phyloP scores from a whole-genome alignment of 2,113 vertebrate genomes.

The Cheirogaleus medius region DNA sequence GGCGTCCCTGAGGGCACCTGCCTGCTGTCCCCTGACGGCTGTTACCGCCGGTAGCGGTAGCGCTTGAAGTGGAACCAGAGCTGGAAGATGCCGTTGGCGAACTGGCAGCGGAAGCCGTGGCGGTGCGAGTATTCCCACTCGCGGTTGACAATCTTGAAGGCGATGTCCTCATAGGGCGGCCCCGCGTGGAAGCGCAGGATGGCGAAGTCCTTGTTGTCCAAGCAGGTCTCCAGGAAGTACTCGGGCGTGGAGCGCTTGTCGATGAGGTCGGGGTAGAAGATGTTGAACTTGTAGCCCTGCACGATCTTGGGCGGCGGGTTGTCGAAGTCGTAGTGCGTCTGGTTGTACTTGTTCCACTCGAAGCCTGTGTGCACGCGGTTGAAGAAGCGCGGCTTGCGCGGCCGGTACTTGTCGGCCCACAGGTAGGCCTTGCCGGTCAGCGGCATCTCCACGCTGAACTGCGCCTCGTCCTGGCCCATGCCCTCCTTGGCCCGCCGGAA shows the following conservation, averaged over 20 bases:
- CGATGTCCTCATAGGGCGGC: constrained; percentile 97
- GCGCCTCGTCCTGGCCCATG: constrained; percentile 96
- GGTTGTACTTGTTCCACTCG: constrained; percentile 99
- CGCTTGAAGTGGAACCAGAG: constrained; percentile 99
- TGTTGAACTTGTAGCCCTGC: constrained; percentile 99
- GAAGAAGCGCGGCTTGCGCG: constrained; percentile 98
- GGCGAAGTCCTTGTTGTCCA: constrained; percentile 97
- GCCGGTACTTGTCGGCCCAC: constrained; percentile 99
- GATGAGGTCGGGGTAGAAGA: constrained; percentile 98
- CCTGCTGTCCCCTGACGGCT: fast-evolving
- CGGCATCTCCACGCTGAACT: constrained; percentile 98
- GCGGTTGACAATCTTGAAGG: constrained; percentile 97
- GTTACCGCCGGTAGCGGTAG: constrained; percentile 94
- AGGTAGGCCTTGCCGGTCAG: constrained; percentile 96
- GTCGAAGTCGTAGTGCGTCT: constrained; percentile 98
- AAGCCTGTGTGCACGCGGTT: constrained; percentile 99
- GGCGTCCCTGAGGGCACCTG: not conserved
- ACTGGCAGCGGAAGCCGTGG: constrained; percentile 98
- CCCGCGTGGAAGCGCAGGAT: constrained; percentile 96
- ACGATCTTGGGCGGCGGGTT: constrained; percentile 98
- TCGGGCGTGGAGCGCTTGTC: constrained; percentile 96
- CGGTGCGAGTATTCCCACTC: constrained; percentile 99
- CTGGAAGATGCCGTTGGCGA: constrained; percentile 98
- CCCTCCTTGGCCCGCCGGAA: constrained; percentile 95
- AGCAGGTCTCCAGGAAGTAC: constrained; percentile 97